Percentiles rank a stretch among this genome's conserved stretches.
Evolutionary conservation across 2,113 vertebrate genomes (phyloP).

Genomic region (Rhizomys pruinosus): DNA sequence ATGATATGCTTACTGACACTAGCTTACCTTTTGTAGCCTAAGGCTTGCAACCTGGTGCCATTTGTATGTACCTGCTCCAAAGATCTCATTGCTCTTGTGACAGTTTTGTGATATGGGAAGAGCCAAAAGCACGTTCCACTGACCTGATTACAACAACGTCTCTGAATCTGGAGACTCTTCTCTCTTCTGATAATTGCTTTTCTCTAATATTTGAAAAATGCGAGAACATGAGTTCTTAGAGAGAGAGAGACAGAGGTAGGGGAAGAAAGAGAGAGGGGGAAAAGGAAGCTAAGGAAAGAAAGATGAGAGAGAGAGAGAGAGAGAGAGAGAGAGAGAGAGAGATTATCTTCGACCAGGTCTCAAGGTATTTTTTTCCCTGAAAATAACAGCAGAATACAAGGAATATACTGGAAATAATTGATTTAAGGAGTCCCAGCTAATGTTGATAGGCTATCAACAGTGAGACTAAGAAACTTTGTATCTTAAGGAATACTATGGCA

Average conservation of each 20-base stretch:
- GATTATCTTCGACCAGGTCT: slow-evolving; percentile 40
- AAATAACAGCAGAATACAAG: slow-evolving; percentile 40
- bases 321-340: neutral
- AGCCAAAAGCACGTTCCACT: slow-evolving; percentile 73
- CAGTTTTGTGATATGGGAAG: slow-evolving; percentile 74
- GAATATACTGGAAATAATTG: neutral
- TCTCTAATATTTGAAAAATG: slow-evolving; percentile 68
- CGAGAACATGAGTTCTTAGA: slow-evolving; percentile 24
- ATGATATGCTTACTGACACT: slow-evolving; percentile 43
- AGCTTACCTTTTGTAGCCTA: slow-evolving; percentile 55
- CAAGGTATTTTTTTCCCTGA: slow-evolving; percentile 35
- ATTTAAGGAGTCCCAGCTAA: neutral
- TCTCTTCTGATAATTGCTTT: slow-evolving; percentile 72
- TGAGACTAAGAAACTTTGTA: neutral
- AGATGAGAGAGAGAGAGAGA: neutral
- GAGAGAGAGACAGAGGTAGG: too few species aligned
- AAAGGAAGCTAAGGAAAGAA: too few species aligned
- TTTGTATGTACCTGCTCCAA: slow-evolving; percentile 66
- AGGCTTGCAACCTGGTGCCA: slow-evolving; percentile 60
- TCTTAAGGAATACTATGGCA: neutral
- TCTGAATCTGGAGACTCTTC: slow-evolving; percentile 73
- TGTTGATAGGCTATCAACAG: neutral
- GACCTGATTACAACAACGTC: slow-evolving; percentile 69
- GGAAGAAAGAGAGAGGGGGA: neutral
- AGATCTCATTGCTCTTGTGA: slow-evolving; percentile 64